A percentile compares a stretch with the other conserved stretches of the same genome.
phyloP scores from a whole-genome alignment of 1,140 invertebrate species.

The Bombus superbus region DNA sequence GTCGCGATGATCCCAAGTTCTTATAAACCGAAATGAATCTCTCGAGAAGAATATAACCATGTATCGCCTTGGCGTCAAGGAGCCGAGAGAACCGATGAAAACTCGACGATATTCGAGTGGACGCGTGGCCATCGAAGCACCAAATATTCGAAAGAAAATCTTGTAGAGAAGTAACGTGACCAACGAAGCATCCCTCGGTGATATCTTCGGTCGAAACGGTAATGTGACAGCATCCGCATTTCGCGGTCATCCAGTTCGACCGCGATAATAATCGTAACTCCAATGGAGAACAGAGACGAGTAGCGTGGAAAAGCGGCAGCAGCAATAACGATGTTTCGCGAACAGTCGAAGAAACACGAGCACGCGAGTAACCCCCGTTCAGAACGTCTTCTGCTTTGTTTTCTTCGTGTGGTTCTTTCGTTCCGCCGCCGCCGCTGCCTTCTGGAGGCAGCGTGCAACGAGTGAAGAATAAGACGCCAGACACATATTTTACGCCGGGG shows the following conservation, averaged over 20 bases:
- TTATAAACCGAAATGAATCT: not conserved
- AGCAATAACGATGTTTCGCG: constrained; percentile 54
- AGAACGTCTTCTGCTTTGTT: constrained; percentile 38
- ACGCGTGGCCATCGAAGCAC: not conserved
- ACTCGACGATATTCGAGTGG: constrained; percentile 16
- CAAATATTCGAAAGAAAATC: constrained; percentile 58
- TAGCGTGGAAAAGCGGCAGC: constrained; percentile 33
- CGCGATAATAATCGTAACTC: constrained; percentile 78
- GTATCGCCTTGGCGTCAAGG: not conserved
- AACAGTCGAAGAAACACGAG: constrained; percentile 39
- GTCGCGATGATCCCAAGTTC: not conserved
- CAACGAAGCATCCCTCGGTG: constrained; percentile 73
- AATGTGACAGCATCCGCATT: constrained; percentile 80
- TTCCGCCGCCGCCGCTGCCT: constrained; percentile 46
- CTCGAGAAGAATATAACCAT: not conserved
- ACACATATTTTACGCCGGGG: constrained; percentile 77
- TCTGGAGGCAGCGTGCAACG: constrained; percentile 67
- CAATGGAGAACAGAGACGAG: constrained; percentile 45
- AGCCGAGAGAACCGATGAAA: not conserved
- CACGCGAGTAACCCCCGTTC: constrained; percentile 35
- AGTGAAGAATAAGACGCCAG: constrained; percentile 82
- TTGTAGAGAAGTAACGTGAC: constrained; percentile 51
- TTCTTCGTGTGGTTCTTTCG: constrained; percentile 44
- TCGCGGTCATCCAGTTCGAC: constrained; percentile 69
- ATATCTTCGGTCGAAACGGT: constrained; percentile 70